Conservation (phyloP, 2,888 invertebrate genomes). For the Hirudinaria manillensis region DNA sequence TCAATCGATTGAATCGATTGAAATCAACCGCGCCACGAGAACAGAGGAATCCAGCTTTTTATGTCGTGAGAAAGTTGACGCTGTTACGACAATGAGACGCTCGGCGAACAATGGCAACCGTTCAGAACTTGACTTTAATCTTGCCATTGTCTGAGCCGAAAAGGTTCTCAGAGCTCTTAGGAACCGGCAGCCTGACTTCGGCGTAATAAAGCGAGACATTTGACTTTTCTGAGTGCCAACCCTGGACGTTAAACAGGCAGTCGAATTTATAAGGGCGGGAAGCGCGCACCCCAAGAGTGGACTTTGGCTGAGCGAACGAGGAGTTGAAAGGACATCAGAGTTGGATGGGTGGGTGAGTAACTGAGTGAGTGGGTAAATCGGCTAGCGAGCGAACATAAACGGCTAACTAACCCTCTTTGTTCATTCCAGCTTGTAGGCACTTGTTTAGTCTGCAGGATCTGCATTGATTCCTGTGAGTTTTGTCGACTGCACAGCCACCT, state of each 20-base stretch:
- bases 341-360: not conserved
- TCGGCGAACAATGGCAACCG: not conserved
- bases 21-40: not conserved
- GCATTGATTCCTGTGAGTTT: constrained; percentile 92
- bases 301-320: not conserved
- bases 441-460: constrained; percentile 83
- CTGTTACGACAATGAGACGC: not conserved
- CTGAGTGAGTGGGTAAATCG: not conserved
- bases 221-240: no score
- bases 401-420: constrained; percentile 76
- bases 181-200: no score
- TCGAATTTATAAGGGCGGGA: no score
- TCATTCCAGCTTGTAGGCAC: constrained; percentile 90
- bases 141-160: constrained; percentile 9
- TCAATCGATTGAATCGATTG: no score
- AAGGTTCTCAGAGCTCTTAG: constrained; percentile 3
- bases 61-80: not conserved
- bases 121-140: constrained; percentile 10
- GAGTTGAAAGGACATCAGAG: not conserved
- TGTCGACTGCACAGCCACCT: constrained; percentile 81
- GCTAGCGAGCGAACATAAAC: not conserved
- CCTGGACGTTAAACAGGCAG: no score
- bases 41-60: not conserved
- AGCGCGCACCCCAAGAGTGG: not conserved
- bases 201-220: no score